Base-by-base conservation (phyloP, 1,140 invertebrate species). In the Camponotus pennsylvanicus region DNA sequence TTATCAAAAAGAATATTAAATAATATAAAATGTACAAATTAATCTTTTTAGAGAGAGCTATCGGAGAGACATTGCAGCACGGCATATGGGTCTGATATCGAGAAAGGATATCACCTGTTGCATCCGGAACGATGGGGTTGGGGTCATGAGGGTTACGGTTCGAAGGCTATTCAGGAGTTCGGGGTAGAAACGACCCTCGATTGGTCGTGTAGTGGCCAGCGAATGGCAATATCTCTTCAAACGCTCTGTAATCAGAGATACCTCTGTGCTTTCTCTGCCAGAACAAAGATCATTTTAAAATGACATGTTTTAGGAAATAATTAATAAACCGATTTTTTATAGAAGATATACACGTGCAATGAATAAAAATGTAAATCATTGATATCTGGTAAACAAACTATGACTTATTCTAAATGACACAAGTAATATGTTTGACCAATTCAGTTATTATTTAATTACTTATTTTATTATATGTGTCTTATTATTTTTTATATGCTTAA, bases 91-190 rank as follows among this genome's bases (percentile, higher is more conserved):
- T 92, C 92, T 92, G 94, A 95, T 95, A 95, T 95, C 93, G 94
- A 93, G 94, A 95, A 95, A 93, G 94, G 92, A 95, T 83, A 75
- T 95, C 95, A 95, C 95, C 95, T 95, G 95, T 95, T 95, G 95
- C 95, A 88, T 93, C 85, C 63, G 86, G 88, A 94, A 94, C 92
- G 94, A 94, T 94, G 94, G 94, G 94, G 95, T 94, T 94, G 92
- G 93, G 70, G 85, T 79, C 84, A 92, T 90, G 92, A 93, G 93
- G 92, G 91, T 93, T 93, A 93, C 90, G 90, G 91, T 94, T 94
- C 93, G 94, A 94, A 94, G 91, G 91, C 93, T 92, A 94, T 95
- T 95, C 93, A 93, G 92, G 90, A 94, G 93, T 93, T 92, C 91
- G 93, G 93, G 92, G 92, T 92, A 89, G 92, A 93, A 93, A 90